Evolutionary conservation across 2,797 vertebrate genomes (phyloP), one percentile per base, ranked within the genome.

Genomic region (Phoxinus dragarum): DNA sequence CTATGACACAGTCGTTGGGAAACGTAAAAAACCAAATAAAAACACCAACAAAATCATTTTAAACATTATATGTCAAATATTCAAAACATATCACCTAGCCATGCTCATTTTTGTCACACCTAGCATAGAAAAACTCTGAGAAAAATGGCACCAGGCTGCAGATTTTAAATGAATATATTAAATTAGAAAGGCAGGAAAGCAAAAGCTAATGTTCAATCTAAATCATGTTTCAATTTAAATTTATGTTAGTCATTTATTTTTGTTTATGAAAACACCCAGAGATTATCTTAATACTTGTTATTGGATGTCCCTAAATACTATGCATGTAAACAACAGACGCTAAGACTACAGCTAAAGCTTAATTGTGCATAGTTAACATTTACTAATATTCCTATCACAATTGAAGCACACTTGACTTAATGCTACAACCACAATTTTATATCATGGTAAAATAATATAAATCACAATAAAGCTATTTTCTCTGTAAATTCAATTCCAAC

Each of bases 271-370:
- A 81, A 52, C 61, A 80, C 5, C 10, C 61, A 49, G 19, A 80
- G 79, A 54, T 69, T 34, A 7, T 81, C 34, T 38, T 69, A 71
- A 81, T 40, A 68, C 66, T 69, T 27, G 10, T 73, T 56, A 74
- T 71, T 40, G 23, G 31, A 52, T 40, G 34, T 69, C 47, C 64
- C 64, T 54, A 69, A 68, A 38, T 54, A 38, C 64, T 38, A n/a
- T n/a, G 47, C 66, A 52, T 54, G 21, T 23, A 69, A 81, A 69
- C 78, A 80, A 80, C 27, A 47, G 36, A 38, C 36, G 23, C 49
- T 38, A 38, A 59, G 34, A 38, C 34, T 3, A 31, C n/a, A 59
- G 34, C 47, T 47, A 49, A 68, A 34, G 42, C 19, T n/a, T 76
- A 56, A 56, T 16, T 54, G 49, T 38, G 16, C 52, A n/a, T 21